These are phyloP conservation scores for Melanotaenia maccullochi DNA, from an alignment of 2,797 vertebrate genomes.

Conservation along the genomic window DNA sequence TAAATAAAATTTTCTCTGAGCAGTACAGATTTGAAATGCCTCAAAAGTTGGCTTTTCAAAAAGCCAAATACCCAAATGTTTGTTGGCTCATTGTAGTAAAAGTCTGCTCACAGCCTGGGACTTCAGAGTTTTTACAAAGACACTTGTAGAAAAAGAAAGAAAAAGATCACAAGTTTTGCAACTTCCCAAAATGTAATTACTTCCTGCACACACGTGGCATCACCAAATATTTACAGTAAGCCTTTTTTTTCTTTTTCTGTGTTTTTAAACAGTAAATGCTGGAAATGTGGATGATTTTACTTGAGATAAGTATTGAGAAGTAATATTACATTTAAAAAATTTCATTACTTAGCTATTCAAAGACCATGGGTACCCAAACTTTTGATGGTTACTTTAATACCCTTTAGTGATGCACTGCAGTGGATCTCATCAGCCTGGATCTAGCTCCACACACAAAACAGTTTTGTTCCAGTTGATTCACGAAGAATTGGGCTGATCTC, in stretches of 20 bases:
- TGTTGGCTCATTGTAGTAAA: slow-evolving; percentile 1
- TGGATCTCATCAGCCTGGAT: neutral
- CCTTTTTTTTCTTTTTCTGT: neutral
- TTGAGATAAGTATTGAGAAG: neutral
- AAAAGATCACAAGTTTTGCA: neutral
- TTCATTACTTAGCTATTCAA: neutral
- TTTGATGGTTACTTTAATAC: neutral
- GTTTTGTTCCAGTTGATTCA: neutral
- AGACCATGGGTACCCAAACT: neutral
- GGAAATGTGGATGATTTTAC: neutral
- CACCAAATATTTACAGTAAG: neutral
- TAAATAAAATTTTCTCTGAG: neutral
- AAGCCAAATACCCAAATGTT: slow-evolving; percentile 10
- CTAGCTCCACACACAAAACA: neutral
- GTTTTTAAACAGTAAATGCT: neutral
- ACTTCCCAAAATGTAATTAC: neutral
- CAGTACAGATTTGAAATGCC: neutral
- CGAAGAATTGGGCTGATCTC: neutral
- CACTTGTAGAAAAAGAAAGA: too few relatives aligned
- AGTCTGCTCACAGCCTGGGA: neutral
- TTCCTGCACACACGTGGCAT: neutral
- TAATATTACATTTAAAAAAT: neutral
- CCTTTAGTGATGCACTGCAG: neutral
- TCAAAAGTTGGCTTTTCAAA: too few relatives aligned
- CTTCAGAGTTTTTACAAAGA: neutral